phyloP scores from a whole-genome alignment of 2,888 invertebrate species.

The Orgyia antiqua region DNA sequence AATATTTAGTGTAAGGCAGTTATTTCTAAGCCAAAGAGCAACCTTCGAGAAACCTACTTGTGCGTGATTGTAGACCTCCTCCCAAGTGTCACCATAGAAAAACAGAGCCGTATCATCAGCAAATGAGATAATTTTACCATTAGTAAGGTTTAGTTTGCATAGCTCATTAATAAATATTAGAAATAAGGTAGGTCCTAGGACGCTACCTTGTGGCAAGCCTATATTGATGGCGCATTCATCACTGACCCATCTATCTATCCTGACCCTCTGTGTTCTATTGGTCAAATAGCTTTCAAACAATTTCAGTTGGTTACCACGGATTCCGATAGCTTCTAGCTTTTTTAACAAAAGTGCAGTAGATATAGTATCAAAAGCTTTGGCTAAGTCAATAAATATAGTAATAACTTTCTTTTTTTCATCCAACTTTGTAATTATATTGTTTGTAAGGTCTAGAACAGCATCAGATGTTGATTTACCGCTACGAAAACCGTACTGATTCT shows the following conservation, averaged over 20 bases:
- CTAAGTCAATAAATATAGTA: neutral
- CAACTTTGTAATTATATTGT: neutral
- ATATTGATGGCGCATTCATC: neutral
- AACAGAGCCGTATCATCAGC: neutral
- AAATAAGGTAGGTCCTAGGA: neutral
- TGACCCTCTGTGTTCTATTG: neutral
- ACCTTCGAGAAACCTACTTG: no score
- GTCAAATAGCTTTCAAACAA: neutral
- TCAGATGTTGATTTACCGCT: constrained; percentile 5
- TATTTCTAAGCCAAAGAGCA: no score
- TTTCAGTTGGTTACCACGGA: neutral
- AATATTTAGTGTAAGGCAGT: no score
- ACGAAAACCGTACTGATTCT: constrained; percentile 6
- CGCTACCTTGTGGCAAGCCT: neutral
- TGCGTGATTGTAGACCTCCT: neutral
- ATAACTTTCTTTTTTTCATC: neutral
- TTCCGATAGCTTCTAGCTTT: neutral
- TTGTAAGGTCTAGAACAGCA: neutral
- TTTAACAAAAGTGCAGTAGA: neutral
- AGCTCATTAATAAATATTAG: neutral
- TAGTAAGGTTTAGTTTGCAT: neutral
- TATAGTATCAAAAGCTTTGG: neutral
- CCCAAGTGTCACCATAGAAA: neutral
- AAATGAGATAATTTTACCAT: neutral
- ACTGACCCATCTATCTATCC: neutral